Evolutionary conservation across 2,888 invertebrate species (phyloP).

Genomic region (Polyommatus iphigenia): DNA sequence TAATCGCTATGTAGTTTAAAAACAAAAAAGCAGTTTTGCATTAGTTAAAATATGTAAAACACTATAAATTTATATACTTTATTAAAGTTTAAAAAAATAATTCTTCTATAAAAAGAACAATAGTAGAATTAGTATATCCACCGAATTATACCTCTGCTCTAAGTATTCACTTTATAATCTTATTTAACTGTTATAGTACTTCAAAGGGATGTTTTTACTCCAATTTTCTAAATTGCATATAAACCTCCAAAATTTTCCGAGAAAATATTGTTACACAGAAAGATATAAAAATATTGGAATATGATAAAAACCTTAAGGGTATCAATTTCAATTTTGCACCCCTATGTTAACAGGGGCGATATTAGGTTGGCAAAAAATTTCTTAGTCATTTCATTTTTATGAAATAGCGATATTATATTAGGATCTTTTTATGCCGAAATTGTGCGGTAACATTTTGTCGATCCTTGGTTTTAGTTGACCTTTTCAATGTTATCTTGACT

Average conservation of each 20-base stretch:
- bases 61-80: too few species aligned
- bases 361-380: slow-evolving; percentile 34
- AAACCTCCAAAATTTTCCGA: not conserved
- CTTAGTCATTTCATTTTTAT: slow-evolving; percentile 33
- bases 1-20: not conserved
- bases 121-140: too few species aligned
- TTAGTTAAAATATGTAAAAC: too few species aligned
- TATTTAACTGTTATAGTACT: not conserved
- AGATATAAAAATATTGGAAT: slow-evolving; percentile 32
- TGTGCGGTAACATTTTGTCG: slow-evolving; percentile 6
- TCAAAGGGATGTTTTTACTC: not conserved
- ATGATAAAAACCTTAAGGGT: slow-evolving; percentile 34
- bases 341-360: slow-evolving; percentile 33
- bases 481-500: not conserved
- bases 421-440: slow-evolving; percentile 8
- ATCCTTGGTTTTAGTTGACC: not conserved
- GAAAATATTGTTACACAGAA: slow-evolving; percentile 28
- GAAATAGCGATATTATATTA: slow-evolving; percentile 29
- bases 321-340: slow-evolving; percentile 35
- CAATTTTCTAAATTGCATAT: slow-evolving; percentile 7
- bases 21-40: too few species aligned
- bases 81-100: too few species aligned
- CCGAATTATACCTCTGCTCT: too few species aligned
- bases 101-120: too few species aligned
- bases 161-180: not conserved